These are phyloP conservation scores for Chloromyia formosa DNA, from an alignment of 2,888 invertebrate genomes.

Conservation along the genomic window DNA sequence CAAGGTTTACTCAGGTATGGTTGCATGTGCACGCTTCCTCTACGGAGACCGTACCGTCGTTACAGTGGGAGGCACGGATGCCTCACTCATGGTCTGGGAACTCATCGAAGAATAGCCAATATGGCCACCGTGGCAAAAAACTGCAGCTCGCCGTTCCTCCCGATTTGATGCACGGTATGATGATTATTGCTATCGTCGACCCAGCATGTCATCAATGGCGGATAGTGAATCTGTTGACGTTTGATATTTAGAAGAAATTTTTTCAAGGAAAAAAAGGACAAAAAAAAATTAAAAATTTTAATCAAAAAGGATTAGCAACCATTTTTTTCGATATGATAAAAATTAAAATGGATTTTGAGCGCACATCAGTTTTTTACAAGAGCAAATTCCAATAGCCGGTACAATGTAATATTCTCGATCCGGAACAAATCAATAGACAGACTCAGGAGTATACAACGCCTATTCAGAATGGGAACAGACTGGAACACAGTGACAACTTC, in stretches of 20 bases:
- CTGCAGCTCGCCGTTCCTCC: conserved; percentile 44
- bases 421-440: conserved; percentile 6
- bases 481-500: not conserved
- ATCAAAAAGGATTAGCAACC: conserved; percentile 1
- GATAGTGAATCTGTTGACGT: conserved; percentile 62
- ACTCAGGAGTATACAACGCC: not conserved
- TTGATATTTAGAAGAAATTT: conserved; percentile 7
- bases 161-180: conserved; percentile 22
- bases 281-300: not conserved
- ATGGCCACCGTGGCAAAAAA: conserved; percentile 58
- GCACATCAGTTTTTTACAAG: conserved; percentile 35
- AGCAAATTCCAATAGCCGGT: not conserved
- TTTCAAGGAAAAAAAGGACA: conserved; percentile 9
- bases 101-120: conserved; percentile 69
- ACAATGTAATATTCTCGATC: not conserved
- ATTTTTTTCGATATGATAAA: not conserved
- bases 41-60: conserved; percentile 87
- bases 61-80: conserved; percentile 87
- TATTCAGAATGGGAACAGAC: not conserved
- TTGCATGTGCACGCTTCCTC: conserved; percentile 82
- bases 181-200: conserved; percentile 57
- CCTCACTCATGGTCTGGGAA: conserved; percentile 91
- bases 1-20: conserved; percentile 85
- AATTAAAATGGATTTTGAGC: conserved; percentile 19
- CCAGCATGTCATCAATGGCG: conserved; percentile 60